These are phyloP conservation scores for Montipora sp. DNA, from an alignment of 64 coral and sea anemone genomes.

Conservation along the genomic window DNA sequence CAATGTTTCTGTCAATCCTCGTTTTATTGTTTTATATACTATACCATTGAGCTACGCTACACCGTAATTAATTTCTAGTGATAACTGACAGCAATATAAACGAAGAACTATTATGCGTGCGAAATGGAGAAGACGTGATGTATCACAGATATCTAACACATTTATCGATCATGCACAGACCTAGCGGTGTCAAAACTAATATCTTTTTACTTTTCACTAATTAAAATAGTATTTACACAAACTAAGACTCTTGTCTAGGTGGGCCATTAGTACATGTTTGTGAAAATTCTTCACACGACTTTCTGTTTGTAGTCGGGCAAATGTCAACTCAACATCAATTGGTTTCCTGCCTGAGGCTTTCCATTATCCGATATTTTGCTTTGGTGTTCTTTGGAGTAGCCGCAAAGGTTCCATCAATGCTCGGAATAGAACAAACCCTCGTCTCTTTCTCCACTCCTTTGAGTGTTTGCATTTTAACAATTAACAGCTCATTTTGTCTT, in stretches of 20 bases:
- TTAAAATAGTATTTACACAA: constrained; percentile 49
- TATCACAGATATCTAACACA: background rate
- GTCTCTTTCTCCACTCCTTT: background rate
- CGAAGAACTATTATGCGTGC: background rate
- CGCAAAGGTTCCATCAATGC: too few relatives aligned
- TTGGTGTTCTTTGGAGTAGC: background rate
- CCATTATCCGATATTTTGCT: background rate
- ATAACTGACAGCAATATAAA: background rate
- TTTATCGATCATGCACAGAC: background rate
- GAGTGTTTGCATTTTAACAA: background rate
- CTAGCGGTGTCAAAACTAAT: background rate
- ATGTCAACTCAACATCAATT: background rate
- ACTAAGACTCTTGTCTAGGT: background rate
- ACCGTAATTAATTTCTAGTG: constrained; percentile 1
- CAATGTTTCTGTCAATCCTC: background rate
- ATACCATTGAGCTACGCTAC: background rate
- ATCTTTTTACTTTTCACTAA: background rate
- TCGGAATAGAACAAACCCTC: background rate
- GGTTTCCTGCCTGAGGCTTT: background rate
- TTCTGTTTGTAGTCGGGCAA: background rate
- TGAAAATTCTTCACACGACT: background rate
- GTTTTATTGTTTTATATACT: background rate
- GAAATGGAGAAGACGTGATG: constrained; percentile 20
- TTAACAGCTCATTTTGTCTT: background rate
- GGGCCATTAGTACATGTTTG: background rate